Evolutionary conservation across 2,113 vertebrate species (phyloP).

Genomic region (Apodemus speciosus): DNA sequence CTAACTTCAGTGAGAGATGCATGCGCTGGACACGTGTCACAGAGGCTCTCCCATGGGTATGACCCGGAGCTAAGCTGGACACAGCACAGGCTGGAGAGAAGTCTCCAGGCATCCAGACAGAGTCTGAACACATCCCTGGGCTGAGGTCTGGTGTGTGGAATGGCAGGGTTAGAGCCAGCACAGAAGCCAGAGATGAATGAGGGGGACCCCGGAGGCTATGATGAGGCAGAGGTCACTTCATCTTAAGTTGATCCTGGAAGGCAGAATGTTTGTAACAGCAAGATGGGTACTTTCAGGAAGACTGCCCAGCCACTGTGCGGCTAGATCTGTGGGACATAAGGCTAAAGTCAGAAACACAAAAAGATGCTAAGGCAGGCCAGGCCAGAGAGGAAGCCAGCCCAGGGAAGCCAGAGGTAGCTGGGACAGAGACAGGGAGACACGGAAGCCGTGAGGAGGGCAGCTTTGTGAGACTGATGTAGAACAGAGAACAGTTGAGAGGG

Average conservation of each 20-base stretch:
- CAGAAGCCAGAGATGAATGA: neutral
- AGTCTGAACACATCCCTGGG: neutral
- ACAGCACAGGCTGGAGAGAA: neutral
- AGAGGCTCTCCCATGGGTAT: rapidly evolving
- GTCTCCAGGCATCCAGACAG: neutral
- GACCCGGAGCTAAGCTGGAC: neutral
- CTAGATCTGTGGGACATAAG: neutral
- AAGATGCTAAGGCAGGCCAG: neutral
- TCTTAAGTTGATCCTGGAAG: neutral
- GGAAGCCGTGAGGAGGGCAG: rapidly evolving
- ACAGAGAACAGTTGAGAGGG: rapidly evolving
- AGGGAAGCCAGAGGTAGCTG: neutral
- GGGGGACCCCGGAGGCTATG: too few species aligned
- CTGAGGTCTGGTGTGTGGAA: neutral
- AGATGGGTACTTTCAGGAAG: neutral
- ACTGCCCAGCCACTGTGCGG: too few species aligned
- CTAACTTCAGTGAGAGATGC: neutral
- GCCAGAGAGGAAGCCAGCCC: neutral
- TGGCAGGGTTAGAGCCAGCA: rapidly evolving
- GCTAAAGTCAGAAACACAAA: neutral
- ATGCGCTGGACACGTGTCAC: rapidly evolving
- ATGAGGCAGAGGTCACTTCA: neutral
- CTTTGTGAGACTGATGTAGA: neutral
- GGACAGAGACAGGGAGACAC: rapidly evolving
- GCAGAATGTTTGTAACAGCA: neutral